Evolutionary conservation across 2,888 invertebrate genomes (phyloP), one percentile per base, ranked within the genome.

Genomic region (Agrotis puta): DNA sequence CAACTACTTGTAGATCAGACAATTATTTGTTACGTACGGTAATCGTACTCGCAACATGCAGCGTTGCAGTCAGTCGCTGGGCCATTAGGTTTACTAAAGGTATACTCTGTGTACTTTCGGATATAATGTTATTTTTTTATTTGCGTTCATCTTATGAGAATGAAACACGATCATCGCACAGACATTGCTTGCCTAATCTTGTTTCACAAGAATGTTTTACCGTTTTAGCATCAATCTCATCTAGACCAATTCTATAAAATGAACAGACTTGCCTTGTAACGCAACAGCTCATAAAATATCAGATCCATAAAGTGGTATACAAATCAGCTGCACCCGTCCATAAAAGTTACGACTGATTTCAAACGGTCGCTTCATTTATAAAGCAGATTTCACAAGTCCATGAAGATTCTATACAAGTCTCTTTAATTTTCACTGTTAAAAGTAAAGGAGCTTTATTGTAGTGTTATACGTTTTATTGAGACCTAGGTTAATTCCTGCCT

Each of bases 291-390:
- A 56, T 18, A 20, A 47, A 51, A n/a, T 13, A 47, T 13, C n/a
- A 22, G 9, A 39, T 16, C 11, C n/a, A 43, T 58, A 24, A 74
- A 75, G 50, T 50, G 13, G 20, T 11, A 24, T n/a, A 16, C 53
- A 70, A 50, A 54, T 50, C 16, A 59, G 9, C n/a, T 54, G 75
- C 39, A 27, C 27, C 1, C 3, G 22, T n/a, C 22, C 27, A 54
- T 59, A 54, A 27, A 53, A 57, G 5, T 74, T 48, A 58, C n/a
- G 22, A 58, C 22, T 53, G 43, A 48, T 33, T 51, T 68, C 53
- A 58, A 69, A 43, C 47, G 47, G 11, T 54, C n/a, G 48, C 20
- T 24, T 33, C 14, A 39, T 56, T 59, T 24, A 13, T 27, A 24
- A 9, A 39, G 13, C 13, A 2, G n/a, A n/a, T 33, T 39, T 70